Conservation (phyloP, 2,888 invertebrate species). For the Dilophus febrilis region DNA sequence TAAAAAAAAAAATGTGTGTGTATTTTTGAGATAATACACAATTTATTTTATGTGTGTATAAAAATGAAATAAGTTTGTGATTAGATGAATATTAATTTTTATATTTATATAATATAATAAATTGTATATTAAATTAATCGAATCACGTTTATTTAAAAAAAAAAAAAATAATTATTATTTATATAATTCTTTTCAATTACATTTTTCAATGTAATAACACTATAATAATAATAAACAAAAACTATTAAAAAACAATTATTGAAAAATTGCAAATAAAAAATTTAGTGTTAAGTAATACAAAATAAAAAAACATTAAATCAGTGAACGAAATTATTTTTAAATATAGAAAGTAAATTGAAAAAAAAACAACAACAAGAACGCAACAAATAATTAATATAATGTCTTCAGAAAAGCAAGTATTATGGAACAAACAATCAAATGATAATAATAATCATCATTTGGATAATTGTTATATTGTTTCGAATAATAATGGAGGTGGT, state of each 20-base stretch:
- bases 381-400: slow-evolving; percentile 13
- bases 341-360: slow-evolving; percentile 8
- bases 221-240: background rate
- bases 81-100: too few relatives aligned
- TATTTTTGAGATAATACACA: too few relatives aligned
- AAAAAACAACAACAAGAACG: slow-evolving; percentile 1
- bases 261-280: background rate
- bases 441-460: slow-evolving; percentile 9
- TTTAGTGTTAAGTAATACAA: background rate
- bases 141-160: too few relatives aligned
- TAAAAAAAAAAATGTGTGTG: too few relatives aligned
- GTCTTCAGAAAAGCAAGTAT: slow-evolving; percentile 15
- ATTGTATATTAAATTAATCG: too few relatives aligned
- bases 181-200: too few relatives aligned
- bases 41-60: too few relatives aligned
- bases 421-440: slow-evolving; percentile 14
- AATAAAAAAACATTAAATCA: slow-evolving; percentile 9
- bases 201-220: too few relatives aligned
- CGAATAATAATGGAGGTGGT: slow-evolving; percentile 7
- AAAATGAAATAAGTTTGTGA: too few relatives aligned
- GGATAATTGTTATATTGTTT: slow-evolving; percentile 7
- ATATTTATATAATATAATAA: too few relatives aligned
- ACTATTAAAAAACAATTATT: background rate
- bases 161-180: too few relatives aligned
- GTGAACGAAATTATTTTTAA: too few relatives aligned